Evolutionary conservation across 2,888 invertebrate genomes (phyloP).

Genomic region (Trachelus stipa): DNA sequence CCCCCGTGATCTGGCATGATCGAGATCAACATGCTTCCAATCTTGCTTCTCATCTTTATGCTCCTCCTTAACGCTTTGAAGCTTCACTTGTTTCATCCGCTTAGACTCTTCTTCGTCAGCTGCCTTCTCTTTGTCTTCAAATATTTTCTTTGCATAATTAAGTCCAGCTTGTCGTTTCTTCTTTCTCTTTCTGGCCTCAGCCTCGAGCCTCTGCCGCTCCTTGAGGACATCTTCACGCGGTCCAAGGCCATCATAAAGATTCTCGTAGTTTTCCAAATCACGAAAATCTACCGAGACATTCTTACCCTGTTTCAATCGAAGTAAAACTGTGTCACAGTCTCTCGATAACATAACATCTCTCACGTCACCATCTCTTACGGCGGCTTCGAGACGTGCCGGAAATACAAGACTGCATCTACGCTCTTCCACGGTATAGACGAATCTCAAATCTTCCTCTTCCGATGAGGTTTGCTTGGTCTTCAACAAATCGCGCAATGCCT

Average conservation of each 20-base stretch:
- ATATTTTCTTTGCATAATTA: conserved; percentile 77
- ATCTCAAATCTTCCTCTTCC: conserved; percentile 71
- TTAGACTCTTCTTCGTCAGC: conserved; percentile 72
- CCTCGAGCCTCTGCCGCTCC: conserved; percentile 72
- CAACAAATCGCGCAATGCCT: conserved; percentile 73
- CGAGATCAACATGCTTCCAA: conserved; percentile 69
- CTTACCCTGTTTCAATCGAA: conserved; percentile 79
- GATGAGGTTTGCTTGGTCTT: conserved; percentile 69
- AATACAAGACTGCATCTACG: conserved; percentile 81
- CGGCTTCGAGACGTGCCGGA: conserved; percentile 79
- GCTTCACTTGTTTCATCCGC: conserved; percentile 59
- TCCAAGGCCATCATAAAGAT: conserved; percentile 79
- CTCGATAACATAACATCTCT: conserved; percentile 82
- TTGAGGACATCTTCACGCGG: conserved; percentile 74
- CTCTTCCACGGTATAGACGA: conserved; percentile 82
- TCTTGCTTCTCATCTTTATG: conserved; percentile 61
- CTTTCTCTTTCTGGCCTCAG: conserved; percentile 70
- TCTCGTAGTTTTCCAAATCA: conserved; percentile 71
- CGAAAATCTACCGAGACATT: conserved; percentile 80
- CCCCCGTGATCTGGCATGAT: conserved; percentile 69
- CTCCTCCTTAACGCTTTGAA: conserved; percentile 57
- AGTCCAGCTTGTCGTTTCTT: conserved; percentile 75
- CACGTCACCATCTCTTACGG: conserved; percentile 82
- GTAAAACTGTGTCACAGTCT: conserved; percentile 79
- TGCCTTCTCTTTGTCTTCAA: conserved; percentile 80